Conservation (phyloP, 2,797 vertebrate species). For the Sylvia borin region DNA sequence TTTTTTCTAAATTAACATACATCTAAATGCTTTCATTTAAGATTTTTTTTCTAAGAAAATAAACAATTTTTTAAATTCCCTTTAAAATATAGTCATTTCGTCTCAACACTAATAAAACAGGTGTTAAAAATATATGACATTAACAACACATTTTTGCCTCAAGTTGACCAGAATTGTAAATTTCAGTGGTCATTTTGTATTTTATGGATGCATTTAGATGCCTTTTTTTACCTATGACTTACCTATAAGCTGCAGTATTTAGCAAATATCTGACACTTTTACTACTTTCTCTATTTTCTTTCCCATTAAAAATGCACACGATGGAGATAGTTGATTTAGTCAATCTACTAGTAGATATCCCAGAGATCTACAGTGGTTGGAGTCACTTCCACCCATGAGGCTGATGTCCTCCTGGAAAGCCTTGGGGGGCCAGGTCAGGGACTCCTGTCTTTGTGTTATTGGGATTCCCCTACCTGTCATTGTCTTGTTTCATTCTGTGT, state of each 20-base stretch:
- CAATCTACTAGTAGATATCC: no score
- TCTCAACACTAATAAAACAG: not conserved
- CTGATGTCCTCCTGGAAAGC: not conserved
- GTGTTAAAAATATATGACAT: not conserved
- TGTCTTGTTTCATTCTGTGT: not conserved
- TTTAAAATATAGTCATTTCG: not conserved
- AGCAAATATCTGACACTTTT: not conserved
- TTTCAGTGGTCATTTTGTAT: not conserved
- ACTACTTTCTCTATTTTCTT: not conserved
- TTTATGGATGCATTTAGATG: not conserved
- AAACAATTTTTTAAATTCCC: not conserved
- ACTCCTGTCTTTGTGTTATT: not conserved
- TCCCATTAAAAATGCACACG: not conserved
- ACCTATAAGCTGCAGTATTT: not conserved
- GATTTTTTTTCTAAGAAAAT: not conserved
- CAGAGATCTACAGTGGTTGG: accelerated
- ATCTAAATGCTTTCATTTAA: not conserved
- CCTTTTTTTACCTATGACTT: not conserved
- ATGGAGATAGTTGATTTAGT: not conserved
- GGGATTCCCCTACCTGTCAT: not conserved
- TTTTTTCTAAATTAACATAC: not conserved
- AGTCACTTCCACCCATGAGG: not conserved
- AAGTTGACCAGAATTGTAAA: not conserved
- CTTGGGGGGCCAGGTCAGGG: accelerated
- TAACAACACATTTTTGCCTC: not conserved